Evolutionary conservation across 2,797 vertebrate genomes (phyloP).

Genomic region (Buceros bicornis): DNA sequence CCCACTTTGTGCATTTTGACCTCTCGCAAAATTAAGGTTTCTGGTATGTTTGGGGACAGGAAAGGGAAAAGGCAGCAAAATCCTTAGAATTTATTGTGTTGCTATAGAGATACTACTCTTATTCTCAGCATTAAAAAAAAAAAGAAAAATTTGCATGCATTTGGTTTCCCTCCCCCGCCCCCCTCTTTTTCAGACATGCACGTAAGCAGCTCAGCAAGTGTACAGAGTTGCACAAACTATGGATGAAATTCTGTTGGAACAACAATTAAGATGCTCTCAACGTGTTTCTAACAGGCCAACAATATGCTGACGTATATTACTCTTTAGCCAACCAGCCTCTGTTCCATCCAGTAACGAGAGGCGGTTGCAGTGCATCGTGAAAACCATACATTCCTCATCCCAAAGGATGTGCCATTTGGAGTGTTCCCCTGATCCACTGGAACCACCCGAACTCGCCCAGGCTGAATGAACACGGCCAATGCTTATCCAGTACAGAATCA

Average conservation of each 20-base stretch:
- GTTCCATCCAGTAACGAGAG: slow-evolving; percentile 74
- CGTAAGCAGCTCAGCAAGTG: slow-evolving; percentile 79
- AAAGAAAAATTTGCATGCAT: slow-evolving; percentile 68
- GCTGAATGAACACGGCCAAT: slow-evolving; percentile 67
- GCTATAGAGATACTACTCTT: slow-evolving; percentile 87
- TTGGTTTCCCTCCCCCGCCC: neutral
- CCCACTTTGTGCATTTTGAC: slow-evolving; percentile 52
- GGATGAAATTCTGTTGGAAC: slow-evolving; percentile 79
- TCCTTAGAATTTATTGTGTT: slow-evolving; percentile 69
- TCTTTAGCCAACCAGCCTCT: slow-evolving; percentile 76
- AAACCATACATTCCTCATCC: slow-evolving; percentile 70
- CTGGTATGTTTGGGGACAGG: slow-evolving; percentile 6
- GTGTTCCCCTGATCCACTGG: slow-evolving; percentile 75
- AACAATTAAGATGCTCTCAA: slow-evolving; percentile 76
- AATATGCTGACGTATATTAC: slow-evolving; percentile 79
- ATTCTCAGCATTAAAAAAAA: slow-evolving; percentile 38
- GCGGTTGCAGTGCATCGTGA: slow-evolving; percentile 69
- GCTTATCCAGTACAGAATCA: slow-evolving; percentile 77
- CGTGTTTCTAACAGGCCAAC: slow-evolving; percentile 76
- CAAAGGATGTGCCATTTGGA: slow-evolving; percentile 70
- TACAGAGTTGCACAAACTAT: slow-evolving; percentile 82
- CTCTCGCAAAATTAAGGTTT: slow-evolving; percentile 78
- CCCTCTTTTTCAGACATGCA: slow-evolving; percentile 75
- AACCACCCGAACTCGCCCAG: slow-evolving; percentile 68
- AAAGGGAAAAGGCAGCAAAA: slow-evolving; percentile 18